Conservation (phyloP, 2,888 invertebrate species). For the Thera britannica region DNA sequence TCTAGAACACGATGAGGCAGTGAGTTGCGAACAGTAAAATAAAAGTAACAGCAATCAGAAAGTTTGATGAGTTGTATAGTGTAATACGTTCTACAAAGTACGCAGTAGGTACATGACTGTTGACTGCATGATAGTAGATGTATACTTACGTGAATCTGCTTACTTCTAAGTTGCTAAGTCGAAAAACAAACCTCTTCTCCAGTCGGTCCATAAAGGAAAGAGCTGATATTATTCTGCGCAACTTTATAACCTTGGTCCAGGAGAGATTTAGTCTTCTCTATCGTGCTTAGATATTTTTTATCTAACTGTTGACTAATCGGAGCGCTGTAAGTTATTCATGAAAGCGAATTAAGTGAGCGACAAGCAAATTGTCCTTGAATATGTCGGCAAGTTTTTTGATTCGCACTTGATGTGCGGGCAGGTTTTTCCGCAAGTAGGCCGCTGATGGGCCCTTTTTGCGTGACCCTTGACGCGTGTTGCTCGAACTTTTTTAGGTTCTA, state of each 20-base stretch:
- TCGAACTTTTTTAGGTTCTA: too few relatives aligned
- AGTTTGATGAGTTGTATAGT: too few relatives aligned
- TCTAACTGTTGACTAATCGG: constrained; percentile 30
- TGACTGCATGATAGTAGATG: too few relatives aligned
- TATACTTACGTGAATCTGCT: neutral
- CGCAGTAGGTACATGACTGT: neutral
- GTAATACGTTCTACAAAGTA: too few relatives aligned
- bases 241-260: constrained; percentile 45
- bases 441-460: too few relatives aligned
- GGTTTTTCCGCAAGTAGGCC: too few relatives aligned
- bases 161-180: neutral
- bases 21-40: neutral
- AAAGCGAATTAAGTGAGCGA: neutral
- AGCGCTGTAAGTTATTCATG: constrained; percentile 36
- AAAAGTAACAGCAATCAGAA: too few relatives aligned
- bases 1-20: constrained; percentile 56
- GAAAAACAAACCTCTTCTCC: constrained; percentile 55
- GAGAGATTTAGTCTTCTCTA: constrained; percentile 41
- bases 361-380: too few relatives aligned
- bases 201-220: constrained; percentile 57
- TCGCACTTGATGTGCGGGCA: too few relatives aligned
- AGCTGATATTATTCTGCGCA: constrained; percentile 45
- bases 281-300: constrained; percentile 44
- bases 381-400: too few relatives aligned
- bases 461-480: too few relatives aligned